Base-by-base conservation (phyloP, 2,888 invertebrate genomes). In the Arctia plantaginis region DNA sequence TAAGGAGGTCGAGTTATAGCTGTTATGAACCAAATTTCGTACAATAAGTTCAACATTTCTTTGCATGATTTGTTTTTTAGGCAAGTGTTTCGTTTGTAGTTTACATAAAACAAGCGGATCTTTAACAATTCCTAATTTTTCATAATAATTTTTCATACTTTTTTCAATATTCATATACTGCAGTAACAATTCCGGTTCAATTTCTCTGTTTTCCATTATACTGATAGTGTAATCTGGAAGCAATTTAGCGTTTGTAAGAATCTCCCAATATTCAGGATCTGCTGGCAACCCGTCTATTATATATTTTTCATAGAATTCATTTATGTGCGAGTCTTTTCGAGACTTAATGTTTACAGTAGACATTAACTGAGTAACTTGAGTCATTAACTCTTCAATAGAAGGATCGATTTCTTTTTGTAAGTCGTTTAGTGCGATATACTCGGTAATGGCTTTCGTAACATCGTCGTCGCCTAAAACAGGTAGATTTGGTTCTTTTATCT, bases 251-350 rank as follows among this genome's bases (percentile, higher is more conserved):
- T 93, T 91, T 13, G 79, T 83, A 20, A 97, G 86, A 75, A 89
- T 89, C 68, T 87, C 88, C 93, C 97, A 96, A 83, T 95, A 91
- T 77, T 96, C 94, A 23, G 93, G 77, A 80, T 96, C 93, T 35
- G 95, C 87, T 39, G 96, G 94, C 89, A 97, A 96, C 1, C 96
- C 97, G 85, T 97, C 97, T 72, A 97, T 90, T 78, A 97, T 95
- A 94, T 96, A 97, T 81, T 96, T 96, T 33, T 96, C 95, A 86
- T 94, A 95, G 47, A 77, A 81, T 67, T 88, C 77, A 44, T 90
- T 86, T 73, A 72, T 82, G 75, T 89, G 85, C 71, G 91, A 88
- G 73, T 86, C 73, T 82, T 89, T 80, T 81, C 88, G 79, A 76
- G 88, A 85, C 77, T 90, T 82, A 41, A 86, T 84, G 82, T 96